Percentiles rank a stretch among this genome's conserved stretches.
phyloP scores from a whole-genome alignment of 2,888 invertebrate genomes.

The Mythimna pallens region DNA sequence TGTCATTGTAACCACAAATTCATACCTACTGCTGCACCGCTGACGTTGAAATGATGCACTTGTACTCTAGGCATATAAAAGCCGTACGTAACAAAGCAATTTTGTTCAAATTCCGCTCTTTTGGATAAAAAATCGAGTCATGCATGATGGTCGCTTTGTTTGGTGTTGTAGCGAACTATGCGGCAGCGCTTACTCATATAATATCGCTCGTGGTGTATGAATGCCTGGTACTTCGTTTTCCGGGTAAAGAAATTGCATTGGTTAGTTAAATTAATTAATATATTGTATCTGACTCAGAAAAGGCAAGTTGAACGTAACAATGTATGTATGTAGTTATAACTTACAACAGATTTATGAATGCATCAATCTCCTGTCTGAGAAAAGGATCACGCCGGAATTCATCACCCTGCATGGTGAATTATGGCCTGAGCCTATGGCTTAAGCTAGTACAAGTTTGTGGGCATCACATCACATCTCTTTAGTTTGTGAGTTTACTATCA shows the following conservation, averaged over 20 bases:
- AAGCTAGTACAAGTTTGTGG: too few species aligned
- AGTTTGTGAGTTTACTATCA: background rate
- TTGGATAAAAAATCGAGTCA: slow-evolving; percentile 16
- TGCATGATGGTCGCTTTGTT: slow-evolving; percentile 19
- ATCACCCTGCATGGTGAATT: too few species aligned
- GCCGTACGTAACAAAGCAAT: background rate
- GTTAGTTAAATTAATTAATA: slow-evolving; percentile 26
- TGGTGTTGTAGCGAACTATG: slow-evolving; percentile 18
- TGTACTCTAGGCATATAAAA: background rate
- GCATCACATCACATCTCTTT: too few species aligned
- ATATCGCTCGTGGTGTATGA: slow-evolving; percentile 40
- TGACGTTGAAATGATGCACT: slow-evolving; percentile 1
- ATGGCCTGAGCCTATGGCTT: too few species aligned
- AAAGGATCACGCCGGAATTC: too few species aligned
- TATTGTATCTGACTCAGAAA: background rate
- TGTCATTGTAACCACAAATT: background rate
- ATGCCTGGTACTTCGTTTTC: slow-evolving; percentile 38
- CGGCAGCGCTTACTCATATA: slow-evolving; percentile 36
- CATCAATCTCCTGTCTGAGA: too few species aligned
- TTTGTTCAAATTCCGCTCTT: slow-evolving; percentile 18
- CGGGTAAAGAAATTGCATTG: slow-evolving; percentile 33
- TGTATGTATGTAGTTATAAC: too few species aligned
- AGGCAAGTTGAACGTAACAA: background rate
- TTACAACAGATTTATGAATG: too few species aligned
- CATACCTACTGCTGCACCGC: background rate